phyloP scores from a whole-genome alignment of 1,140 invertebrate species.

The Stegodyphus dumicola region DNA sequence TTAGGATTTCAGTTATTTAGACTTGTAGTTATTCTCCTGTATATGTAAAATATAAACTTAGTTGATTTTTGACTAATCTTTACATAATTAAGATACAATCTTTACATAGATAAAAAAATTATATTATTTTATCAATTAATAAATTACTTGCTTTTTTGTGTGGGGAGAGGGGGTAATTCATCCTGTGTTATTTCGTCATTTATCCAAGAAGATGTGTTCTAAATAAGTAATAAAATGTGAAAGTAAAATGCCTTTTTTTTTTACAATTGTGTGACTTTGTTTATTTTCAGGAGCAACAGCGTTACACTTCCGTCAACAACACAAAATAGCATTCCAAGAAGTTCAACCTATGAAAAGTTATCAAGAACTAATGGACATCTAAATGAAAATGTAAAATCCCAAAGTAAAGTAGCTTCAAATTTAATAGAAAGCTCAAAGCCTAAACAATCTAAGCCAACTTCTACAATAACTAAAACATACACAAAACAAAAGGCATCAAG shows the following conservation, averaged over 20 bases:
- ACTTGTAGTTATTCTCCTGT: too few species aligned
- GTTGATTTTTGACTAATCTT: neutral
- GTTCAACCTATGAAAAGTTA: constrained; percentile 55
- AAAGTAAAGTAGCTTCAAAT: neutral
- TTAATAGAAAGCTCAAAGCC: neutral
- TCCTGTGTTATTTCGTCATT: too few species aligned
- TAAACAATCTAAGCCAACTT: neutral
- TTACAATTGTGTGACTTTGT: too few species aligned
- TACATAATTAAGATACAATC: too few species aligned
- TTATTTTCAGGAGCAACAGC: constrained; percentile 26
- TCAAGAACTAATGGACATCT: neutral
- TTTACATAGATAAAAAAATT: too few species aligned
- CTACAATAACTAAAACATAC: neutral
- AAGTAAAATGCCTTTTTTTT: too few species aligned
- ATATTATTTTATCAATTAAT: too few species aligned
- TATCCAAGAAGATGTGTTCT: too few species aligned
- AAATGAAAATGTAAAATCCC: constrained; percentile 6
- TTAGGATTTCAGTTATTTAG: too few species aligned
- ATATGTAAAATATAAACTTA: neutral
- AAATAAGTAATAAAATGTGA: too few species aligned
- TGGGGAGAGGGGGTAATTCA: too few species aligned
- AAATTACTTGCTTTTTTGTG: too few species aligned
- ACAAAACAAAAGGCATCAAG: neutral
- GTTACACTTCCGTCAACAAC: neutral
- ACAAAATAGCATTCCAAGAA: constrained; percentile 29